These are phyloP conservation scores for Heterotis niloticus DNA, from an alignment of 2,113 vertebrate genomes.

Conservation along the genomic window DNA sequence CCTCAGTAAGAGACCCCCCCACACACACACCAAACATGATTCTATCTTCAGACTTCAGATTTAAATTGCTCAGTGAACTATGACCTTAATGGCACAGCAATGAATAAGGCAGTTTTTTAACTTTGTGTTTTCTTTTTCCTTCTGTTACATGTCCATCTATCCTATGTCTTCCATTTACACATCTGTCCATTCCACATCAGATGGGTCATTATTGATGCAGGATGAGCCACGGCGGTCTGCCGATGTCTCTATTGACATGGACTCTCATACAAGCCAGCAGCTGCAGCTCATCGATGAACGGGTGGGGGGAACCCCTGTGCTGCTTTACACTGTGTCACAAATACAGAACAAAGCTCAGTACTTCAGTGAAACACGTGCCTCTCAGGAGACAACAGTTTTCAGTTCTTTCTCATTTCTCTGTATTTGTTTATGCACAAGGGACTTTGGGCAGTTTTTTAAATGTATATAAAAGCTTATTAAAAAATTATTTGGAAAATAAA, in stretches of 20 bases:
- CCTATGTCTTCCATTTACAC: constrained; percentile 39
- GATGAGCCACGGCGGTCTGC: constrained; percentile 73
- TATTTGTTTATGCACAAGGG: too few relatives aligned
- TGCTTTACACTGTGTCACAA: too few relatives aligned
- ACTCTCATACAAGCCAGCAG: constrained; percentile 75
- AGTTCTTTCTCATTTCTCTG: too few relatives aligned
- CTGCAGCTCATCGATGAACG: constrained; percentile 87
- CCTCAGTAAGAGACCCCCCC: constrained; percentile 67
- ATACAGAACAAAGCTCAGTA: too few relatives aligned
- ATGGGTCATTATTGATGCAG: constrained; percentile 77
- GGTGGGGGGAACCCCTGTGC: too few relatives aligned
- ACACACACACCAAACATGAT: neutral
- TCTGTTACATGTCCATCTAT: constrained; percentile 17
- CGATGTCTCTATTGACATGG: constrained; percentile 83
- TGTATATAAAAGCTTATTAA: too few relatives aligned
- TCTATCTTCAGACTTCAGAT: neutral
- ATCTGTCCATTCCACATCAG: constrained; percentile 45
- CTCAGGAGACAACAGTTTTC: too few relatives aligned
- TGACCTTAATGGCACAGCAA: too few relatives aligned
- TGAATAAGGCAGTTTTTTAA: neutral
- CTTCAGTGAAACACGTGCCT: too few relatives aligned
- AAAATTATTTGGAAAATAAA: too few relatives aligned
- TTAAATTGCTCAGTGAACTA: neutral
- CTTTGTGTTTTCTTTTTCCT: neutral
- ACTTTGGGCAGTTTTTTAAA: too few relatives aligned